Base-by-base conservation (phyloP, 2,113 vertebrate genomes). In the Trematomus loennbergii region DNA sequence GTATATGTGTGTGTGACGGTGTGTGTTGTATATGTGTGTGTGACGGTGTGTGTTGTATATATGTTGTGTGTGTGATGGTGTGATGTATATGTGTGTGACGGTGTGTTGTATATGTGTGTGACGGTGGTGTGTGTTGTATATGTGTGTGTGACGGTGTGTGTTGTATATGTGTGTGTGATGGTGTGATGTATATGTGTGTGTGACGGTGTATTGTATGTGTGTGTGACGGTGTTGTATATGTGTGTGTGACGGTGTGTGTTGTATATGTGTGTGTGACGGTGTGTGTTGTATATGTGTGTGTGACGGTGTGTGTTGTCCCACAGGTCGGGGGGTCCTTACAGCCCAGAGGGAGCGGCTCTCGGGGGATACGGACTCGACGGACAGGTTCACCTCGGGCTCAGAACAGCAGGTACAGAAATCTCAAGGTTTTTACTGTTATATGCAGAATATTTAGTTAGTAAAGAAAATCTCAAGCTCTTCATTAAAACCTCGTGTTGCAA, bases 311-410 rank as follows among this genome's bases (percentile, higher is more conserved):
- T 87, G 70, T 77, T 17, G 53, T 76, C 36, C 73, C 22, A 1
- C 93, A 97, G 96, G 96, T 86, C 97, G 84, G 91, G 96, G 49
- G 93, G 95, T n/a, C 96, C 96, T 46, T 96, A 96, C 88, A 95
- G 96, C 20, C 97, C 97, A 18, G 95, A 96, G 52, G 95, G 96
- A 59, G 94, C 96, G 9, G 89, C 95, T 60, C 89, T 95, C 0
- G 95, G 95, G 54, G 95, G 96, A 65, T 97, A 95, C n/a, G 93
- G 95, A 3, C 93, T 96, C 77, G 96, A 97, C 0, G 95, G 94
- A 55, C 96, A 96, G 60, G 91, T 94, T 58, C 96, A 96, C 80
- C 94, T 96, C 33, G 94, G 95, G 29, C 95, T 96, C 29, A 91
- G 95, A 55, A 89, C 96, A 72, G 93, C 96, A 95, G 96, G 96